Evolutionary conservation across 2,888 invertebrate species (phyloP), one percentile per base, ranked within the genome.

Genomic region (Cephus nigrinus): DNA sequence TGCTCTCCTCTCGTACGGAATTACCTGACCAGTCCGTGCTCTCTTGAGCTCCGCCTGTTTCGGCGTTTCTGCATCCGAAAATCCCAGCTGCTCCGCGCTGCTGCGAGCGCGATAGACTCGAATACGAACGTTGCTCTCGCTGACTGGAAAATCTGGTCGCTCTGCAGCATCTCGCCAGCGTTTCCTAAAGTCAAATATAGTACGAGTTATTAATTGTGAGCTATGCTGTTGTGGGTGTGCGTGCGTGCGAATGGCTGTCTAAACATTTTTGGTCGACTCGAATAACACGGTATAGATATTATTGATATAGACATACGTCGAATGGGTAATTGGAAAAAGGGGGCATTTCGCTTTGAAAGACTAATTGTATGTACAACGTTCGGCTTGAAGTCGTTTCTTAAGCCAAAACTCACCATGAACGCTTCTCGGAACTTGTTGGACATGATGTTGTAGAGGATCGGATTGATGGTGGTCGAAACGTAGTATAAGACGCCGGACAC

Each of bases 371-470:
- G 35, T 69, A 69, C 12, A 32, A 4, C 0, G 30, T 4, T 30
- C 30, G 30, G 69, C 15, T 40, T 40, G 36, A 40, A 40, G 15
- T 1, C 1, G 30, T 32, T 80, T 75, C 69, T 82, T 40, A 78
- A 76, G 34, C 55, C 69, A 76, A 83, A 85, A 90, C 93, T 92
- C 92, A 97, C 97, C 95, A 96, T 97, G 92, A 98, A 98, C 73
- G 98, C 98, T 83, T 96, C 96, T 74, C 98, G 94, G 90, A 98
- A 98, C 91, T 98, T 98, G 91, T 97, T 95, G 12, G 98, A 98
- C 98, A 98, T 97, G 77, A 98, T 96, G 92, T 98, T 97, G 92
- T 98, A 98, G 69, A 98, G 94, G 81, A 98, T 94, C 0, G 98
- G 98, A 92, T 98, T 98, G 88, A 98, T 96, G 87, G 97, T 97